These are phyloP conservation scores for Anthonomus grandis DNA, from an alignment of 1,140 invertebrate species.

Conservation along the genomic window DNA sequence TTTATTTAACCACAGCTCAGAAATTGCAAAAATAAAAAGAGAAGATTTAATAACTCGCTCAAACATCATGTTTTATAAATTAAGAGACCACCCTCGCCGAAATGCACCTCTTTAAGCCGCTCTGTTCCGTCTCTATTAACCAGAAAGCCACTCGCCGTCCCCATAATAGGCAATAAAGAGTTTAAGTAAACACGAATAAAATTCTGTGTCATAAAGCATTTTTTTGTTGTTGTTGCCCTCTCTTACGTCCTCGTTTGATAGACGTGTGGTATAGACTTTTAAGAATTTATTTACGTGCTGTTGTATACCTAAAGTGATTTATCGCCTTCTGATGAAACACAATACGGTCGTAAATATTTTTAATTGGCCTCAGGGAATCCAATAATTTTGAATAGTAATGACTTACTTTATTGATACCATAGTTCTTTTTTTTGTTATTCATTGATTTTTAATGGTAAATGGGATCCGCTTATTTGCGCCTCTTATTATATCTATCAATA, in stretches of 20 bases:
- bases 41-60: too few relatives aligned
- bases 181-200: constrained; percentile 19
- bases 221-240: constrained; percentile 13
- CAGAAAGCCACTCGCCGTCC: constrained; percentile 10
- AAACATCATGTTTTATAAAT: too few relatives aligned
- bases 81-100: constrained; percentile 13
- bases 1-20: too few relatives aligned
- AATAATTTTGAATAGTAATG: constrained; percentile 15
- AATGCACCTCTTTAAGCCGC: background rate
- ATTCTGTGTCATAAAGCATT: constrained; percentile 18
- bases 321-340: constrained; percentile 25
- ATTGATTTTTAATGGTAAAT: too few relatives aligned
- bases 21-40: too few relatives aligned
- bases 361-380: constrained; percentile 12
- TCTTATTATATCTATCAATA: background rate
- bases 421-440: too few relatives aligned
- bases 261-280: constrained; percentile 1
- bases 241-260: constrained; percentile 11
- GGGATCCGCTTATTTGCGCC: constrained; percentile 3
- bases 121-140: constrained; percentile 11
- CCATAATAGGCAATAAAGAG: constrained; percentile 19
- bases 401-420: background rate
- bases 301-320: constrained; percentile 17
- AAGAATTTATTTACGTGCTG: constrained; percentile 13
- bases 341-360: constrained; percentile 27